phyloP scores from a whole-genome alignment of 1,140 invertebrate species.

The Monochamus saltuarius region DNA sequence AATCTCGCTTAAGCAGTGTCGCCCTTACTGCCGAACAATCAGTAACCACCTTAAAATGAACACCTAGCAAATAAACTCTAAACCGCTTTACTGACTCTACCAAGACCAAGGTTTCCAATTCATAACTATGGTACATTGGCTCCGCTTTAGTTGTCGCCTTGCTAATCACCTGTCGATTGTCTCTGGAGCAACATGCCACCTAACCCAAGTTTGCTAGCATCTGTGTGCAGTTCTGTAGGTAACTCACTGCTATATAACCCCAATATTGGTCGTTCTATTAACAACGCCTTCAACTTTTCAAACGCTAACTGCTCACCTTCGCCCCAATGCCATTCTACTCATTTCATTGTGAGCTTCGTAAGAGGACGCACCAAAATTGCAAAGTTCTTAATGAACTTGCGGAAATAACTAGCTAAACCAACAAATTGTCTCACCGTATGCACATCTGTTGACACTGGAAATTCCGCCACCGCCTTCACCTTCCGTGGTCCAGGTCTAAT shows the following conservation, averaged over 20 bases:
- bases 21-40: slow-evolving; percentile 41
- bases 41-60: slow-evolving; percentile 37
- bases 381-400: slow-evolving; percentile 10
- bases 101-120: slow-evolving; percentile 51
- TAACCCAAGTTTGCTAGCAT: slow-evolving; percentile 40
- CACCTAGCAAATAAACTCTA: slow-evolving; percentile 36
- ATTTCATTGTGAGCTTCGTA: background rate
- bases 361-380: background rate
- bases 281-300: background rate
- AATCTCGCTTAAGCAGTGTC: slow-evolving; percentile 32
- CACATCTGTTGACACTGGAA: background rate
- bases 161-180: slow-evolving; percentile 45
- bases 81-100: slow-evolving; percentile 33
- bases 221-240: slow-evolving; percentile 39
- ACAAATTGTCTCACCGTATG: slow-evolving; percentile 1
- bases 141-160: slow-evolving; percentile 46
- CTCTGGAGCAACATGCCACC: slow-evolving; percentile 46
- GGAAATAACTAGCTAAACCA: slow-evolving; percentile 5
- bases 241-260: slow-evolving; percentile 36
- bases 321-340: background rate
- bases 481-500: slow-evolving; percentile 2
- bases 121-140: slow-evolving; percentile 45
- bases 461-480: background rate
- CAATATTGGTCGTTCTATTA: slow-evolving; percentile 37
- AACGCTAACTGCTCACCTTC: background rate